Base-by-base conservation (phyloP, 2,797 vertebrate species). In the Toxotes lorentzi region DNA sequence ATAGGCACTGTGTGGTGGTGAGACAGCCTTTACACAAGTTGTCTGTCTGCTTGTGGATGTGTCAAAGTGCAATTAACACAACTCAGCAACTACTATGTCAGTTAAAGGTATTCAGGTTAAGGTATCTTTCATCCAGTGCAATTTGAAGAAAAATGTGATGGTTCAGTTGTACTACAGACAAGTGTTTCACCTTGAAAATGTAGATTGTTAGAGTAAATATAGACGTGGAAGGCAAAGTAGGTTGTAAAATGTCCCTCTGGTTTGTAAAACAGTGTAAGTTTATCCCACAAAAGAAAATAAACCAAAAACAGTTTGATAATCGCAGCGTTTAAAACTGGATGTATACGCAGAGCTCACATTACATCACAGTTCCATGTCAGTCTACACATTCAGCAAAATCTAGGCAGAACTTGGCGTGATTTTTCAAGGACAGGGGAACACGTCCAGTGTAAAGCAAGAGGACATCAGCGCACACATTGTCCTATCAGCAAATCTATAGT, bases 31-130 rank as follows among this genome's bases (percentile, higher is more conserved):
- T 73, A 59, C 79, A 89, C 51, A 77, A 83, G 65, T 68, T 83
- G 79, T 88, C 82, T 83, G 83, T 90, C 76, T 87, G 79, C 77
- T 87, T 86, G 90, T 91, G 87, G 70, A 93, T 84, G 92, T 93
- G 92, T 94, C 93, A 93, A 94, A 94, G 92, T 94, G 92, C 90
- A 94, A 93, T 92, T 92, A 91, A 90, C 71, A 93, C 88, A 92
- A 90, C 81, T 88, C 58, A 53, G 61, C 61, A 85, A 78, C 70
- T 73, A 77, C 30, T 61, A 35, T 34, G 57, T 80, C 62, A 27
- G 73, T 71, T 66, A 68, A 71, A 56, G 61, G 67, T 79, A 47
- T 24, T 30, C 27, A 30, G 27, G 27, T 30, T 30, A 30, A 32
- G 60, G 60, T 16, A 66, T 43, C 21, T 66, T 70, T 54, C 38